Evolutionary conservation across 2,113 vertebrate species (phyloP), one percentile per base, ranked within the genome.

Genomic region (Dipodomys stephensi): DNA sequence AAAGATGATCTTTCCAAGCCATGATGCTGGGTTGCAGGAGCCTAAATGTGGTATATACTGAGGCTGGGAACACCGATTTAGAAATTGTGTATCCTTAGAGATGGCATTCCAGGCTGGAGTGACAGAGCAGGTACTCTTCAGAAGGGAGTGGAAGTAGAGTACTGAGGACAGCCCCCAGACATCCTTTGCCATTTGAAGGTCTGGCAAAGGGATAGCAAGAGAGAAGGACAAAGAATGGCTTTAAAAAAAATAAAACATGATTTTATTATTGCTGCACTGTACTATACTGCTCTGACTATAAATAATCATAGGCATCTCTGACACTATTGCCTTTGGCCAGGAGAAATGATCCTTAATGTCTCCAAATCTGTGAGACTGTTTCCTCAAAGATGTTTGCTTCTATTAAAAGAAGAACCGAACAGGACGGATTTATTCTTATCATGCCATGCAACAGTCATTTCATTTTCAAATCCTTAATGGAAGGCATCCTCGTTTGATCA

Each of bases 391-490:
- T 91, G 77, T 30, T 94, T 87, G 85, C 35, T 81, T 77, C 69
- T 93, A 73, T 97, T 87, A 64, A 77, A 84, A 88, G 32, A 88
- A 90, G 96, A 96, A 94, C 60, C 79, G 73, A 88, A 92, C 96
- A 94, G 83, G 88, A 93, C 68, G 79, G 78, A 84, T 78, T 91
- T 95, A 67, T 44, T 90, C 39, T 94, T 96, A 32, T 94, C 85
- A 22, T 64, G 86, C 95, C 91, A 83, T 88, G 77, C 79, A 89
- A 91, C 73, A 80, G 62, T 92, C 86, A 94, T 97, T 97, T 94
- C 71, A 39, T 97, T 97, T 98, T 95, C 89, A 92, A 91, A 91
- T 94, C 20, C n/a, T 85, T 98, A 92, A 68, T 13, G 89, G 80
- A 67, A 91, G n/a, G 85, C 92, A 88, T 86, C 84, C 81, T 96